Percentiles rank a stretch among this genome's conserved stretches.
Conservation (phyloP, 2,888 invertebrate genomes). For the Agonopterix arenella region DNA sequence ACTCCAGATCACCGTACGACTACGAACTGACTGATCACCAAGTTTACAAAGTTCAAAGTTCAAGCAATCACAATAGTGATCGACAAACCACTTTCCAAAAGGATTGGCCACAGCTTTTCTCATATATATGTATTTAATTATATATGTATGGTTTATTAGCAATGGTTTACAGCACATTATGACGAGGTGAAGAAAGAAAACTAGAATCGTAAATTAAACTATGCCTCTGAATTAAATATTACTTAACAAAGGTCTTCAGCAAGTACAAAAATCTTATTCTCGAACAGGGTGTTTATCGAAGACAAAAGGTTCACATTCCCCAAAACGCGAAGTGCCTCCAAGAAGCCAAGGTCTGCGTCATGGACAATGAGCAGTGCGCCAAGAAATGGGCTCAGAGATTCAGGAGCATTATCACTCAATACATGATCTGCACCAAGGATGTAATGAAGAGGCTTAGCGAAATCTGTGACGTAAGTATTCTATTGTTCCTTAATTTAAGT, state of each 20-base stretch:
- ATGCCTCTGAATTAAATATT: too few relatives aligned
- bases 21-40: too few relatives aligned
- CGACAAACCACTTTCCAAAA: not conserved
- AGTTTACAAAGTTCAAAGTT: too few relatives aligned
- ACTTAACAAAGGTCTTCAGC: too few relatives aligned
- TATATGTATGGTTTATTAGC: too few relatives aligned
- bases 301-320: constrained; percentile 38
- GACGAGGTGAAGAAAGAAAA: too few relatives aligned
- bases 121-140: too few relatives aligned
- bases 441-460: constrained; percentile 63
- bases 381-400: constrained; percentile 66
- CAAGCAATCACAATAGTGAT: too few relatives aligned
- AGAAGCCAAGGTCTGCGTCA: constrained; percentile 64
- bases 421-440: constrained; percentile 69
- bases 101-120: not conserved
- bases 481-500: not conserved
- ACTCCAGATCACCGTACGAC: too few relatives aligned
- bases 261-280: too few relatives aligned
- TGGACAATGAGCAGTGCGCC: constrained; percentile 66
- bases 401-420: constrained; percentile 54
- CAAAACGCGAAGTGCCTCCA: constrained; percentile 56
- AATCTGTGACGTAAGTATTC: constrained; percentile 53
- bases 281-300: constrained; percentile 57
- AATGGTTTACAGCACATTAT: too few relatives aligned
- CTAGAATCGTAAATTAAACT: too few relatives aligned